Evolutionary conservation across 2,888 invertebrate species (phyloP).

Genomic region (Lagria hirta): DNA sequence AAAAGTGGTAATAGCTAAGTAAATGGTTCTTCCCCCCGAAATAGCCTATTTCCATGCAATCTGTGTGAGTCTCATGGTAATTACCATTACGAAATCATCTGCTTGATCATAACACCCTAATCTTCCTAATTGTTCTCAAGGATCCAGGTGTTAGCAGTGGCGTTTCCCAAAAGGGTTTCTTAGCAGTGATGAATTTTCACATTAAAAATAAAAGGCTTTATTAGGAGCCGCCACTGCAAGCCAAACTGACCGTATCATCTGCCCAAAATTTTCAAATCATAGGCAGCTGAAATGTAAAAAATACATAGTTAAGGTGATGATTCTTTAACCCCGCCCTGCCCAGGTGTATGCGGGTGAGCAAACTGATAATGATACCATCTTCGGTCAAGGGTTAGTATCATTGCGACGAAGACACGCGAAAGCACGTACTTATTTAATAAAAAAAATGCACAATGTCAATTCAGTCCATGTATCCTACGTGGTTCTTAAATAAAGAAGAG

Average conservation of each 20-base stretch:
- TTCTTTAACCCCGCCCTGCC: conserved; percentile 46
- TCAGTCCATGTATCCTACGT: conserved; percentile 34
- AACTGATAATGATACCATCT: conserved; percentile 41
- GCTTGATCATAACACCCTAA: conserved; percentile 20
- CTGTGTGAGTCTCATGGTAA: conserved; percentile 6
- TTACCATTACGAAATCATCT: conserved; percentile 15
- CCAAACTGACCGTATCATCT: conserved; percentile 14
- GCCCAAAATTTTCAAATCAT: conserved; percentile 9
- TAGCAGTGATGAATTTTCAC: no score
- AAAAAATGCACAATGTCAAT: conserved; percentile 31
- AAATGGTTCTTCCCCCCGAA: no score
- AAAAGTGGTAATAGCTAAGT: no score
- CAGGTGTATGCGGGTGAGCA: conserved; percentile 54
- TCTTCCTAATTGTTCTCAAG: conserved; percentile 18
- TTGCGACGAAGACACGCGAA: conserved; percentile 20
- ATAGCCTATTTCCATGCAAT: conserved; percentile 11
- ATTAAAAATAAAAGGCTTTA: background rate
- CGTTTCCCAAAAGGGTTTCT: background rate
- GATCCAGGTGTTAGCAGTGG: conserved; percentile 23
- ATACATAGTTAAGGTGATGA: conserved; percentile 35
- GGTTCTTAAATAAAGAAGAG: conserved; percentile 12
- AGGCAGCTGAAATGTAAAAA: conserved; percentile 22
- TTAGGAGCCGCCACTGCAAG: conserved; percentile 1
- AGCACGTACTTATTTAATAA: no score
- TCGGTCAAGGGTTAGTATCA: conserved; percentile 35